Evolutionary conservation across 2,113 vertebrate species (phyloP).

Genomic region (Panthera tigris): DNA sequence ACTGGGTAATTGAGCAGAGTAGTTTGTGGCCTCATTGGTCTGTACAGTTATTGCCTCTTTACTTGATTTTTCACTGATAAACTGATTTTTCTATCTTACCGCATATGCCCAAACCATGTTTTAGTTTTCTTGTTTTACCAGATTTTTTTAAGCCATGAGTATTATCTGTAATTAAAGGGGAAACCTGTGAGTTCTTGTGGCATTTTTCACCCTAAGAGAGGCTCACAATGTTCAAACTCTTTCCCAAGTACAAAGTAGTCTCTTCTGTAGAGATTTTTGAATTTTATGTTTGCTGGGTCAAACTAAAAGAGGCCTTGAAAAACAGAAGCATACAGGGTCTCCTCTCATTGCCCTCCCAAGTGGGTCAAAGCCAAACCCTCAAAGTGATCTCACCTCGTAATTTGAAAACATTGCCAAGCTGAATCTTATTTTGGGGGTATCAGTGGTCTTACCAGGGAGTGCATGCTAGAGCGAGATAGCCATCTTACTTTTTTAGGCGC

Average conservation of each 20-base stretch:
- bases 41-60: not conserved
- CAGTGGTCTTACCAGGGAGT: not conserved
- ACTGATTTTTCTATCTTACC: not conserved
- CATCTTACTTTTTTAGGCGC: not conserved
- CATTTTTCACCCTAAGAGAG: not conserved
- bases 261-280: slow-evolving; percentile 5
- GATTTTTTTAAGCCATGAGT: not conserved
- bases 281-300: not conserved
- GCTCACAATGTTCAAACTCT: not conserved
- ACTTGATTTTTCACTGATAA: not conserved
- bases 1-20: not conserved
- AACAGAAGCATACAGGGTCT: not conserved
- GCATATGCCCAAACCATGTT: not conserved
- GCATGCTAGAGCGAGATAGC: not conserved
- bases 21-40: not conserved
- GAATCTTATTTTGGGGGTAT: not conserved
- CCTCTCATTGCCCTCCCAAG: not conserved
- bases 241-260: not conserved
- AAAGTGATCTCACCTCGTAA: not conserved
- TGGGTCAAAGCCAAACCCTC: not conserved
- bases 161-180: not conserved
- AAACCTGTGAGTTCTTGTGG: not conserved
- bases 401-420: not conserved
- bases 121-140: not conserved
- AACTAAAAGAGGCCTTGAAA: not conserved